Percentiles rank a stretch among this genome's conserved stretches.
These are phyloP conservation scores for Ciconia maguari DNA, from an alignment of 2,113 vertebrate species.

Conservation along the genomic window DNA sequence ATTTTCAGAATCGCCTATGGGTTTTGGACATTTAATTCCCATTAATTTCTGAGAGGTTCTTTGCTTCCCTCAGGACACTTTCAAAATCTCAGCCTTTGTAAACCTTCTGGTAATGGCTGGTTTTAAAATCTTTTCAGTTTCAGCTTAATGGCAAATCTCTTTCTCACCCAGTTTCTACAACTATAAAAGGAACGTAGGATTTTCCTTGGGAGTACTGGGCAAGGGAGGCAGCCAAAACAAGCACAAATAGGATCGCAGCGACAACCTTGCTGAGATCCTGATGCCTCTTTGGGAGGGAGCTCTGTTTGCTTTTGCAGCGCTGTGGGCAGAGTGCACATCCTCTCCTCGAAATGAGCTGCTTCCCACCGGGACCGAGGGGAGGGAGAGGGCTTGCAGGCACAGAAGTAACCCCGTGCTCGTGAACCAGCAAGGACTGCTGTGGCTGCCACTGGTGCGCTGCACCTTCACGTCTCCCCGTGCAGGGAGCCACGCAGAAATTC, in stretches of 20 bases:
- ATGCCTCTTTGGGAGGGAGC: background rate
- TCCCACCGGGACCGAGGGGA: rapidly evolving
- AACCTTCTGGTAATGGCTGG: conserved; percentile 22
- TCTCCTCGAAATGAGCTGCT: background rate
- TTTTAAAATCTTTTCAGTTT: conserved; percentile 18
- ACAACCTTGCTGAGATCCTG: background rate
- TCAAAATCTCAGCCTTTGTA: conserved; percentile 33
- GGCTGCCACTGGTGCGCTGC: background rate
- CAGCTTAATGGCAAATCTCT: conserved; percentile 9
- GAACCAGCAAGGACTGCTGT: background rate
- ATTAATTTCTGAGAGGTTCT: conserved; percentile 54
- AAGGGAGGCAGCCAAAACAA: background rate
- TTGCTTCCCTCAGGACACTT: conserved; percentile 29
- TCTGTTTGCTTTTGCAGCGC: background rate
- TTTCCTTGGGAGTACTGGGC: background rate
- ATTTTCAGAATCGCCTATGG: conserved; percentile 40
- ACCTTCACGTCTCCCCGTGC: rapidly evolving
- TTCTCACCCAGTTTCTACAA: background rate
- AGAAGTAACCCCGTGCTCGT: rapidly evolving
- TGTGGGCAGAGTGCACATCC: background rate
- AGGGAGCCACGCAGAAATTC: background rate
- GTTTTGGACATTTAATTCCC: conserved; percentile 52
- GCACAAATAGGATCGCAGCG: background rate
- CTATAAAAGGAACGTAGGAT: background rate
- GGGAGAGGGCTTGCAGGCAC: background rate